Base-by-base conservation (phyloP, 1,140 invertebrate species). In the Zaprionus lachaisei region DNA sequence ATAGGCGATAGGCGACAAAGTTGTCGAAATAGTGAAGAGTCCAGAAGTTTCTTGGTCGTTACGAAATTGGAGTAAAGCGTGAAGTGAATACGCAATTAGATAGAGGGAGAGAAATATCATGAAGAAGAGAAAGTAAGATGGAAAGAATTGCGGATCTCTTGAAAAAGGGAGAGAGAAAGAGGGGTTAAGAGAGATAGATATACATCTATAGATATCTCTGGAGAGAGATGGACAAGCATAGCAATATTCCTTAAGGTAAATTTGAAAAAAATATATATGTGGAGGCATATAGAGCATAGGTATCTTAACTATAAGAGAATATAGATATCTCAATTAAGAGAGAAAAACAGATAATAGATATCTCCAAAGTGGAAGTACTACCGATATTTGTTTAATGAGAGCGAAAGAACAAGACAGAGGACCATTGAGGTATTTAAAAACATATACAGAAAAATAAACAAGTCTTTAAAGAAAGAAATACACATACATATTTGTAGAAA, bases 1-100 rank as follows among this genome's bases (percentile, higher is more conserved):
- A n/a, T n/a, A 20, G 1, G 20, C 20, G 26, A 9, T n/a, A 72
- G 81, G 77, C 61, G 77, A 83, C 77, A 73, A 80, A 64, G n/a
- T 54, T 66, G 60, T 57, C 66, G 41, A 54, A 7, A 37, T 38
- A 17, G 41, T 9, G 22, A 11, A 26, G 22, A 55, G 20, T 55
- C 4, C 2, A 63, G 34, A n/a, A 24, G 5, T 44, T 26, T 60
- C 14, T 15, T 14, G 9, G 51, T 44, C 24, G 24, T 56, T 51
- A 24, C 4, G 22, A 51, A 22, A 51, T 51, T 24, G 20, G 22
- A 51, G 20, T 6, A 4, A 51, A n/a, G 28, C n/a, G 41, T 20
- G 41, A 47, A 17, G 41, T 47, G 41, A 17, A 41, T 41, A n/a
- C 6, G 15, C n/a, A 17, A 47, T 47, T 3, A 0, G 5, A 55